These are phyloP conservation scores for Cuniculus paca DNA, from an alignment of 2,797 vertebrate species.

Conservation along the genomic window DNA sequence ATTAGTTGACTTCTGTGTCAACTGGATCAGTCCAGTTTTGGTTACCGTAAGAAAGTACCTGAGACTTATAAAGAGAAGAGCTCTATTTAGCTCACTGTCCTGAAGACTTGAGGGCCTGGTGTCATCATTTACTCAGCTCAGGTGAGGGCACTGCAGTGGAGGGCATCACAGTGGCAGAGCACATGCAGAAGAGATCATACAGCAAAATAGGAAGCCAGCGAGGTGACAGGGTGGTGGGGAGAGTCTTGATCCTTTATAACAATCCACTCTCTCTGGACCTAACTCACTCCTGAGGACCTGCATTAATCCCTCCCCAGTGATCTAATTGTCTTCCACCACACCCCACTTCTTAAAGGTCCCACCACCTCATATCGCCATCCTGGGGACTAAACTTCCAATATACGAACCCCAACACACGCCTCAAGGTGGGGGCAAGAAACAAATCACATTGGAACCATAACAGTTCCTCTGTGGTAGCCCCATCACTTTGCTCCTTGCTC, in stretches of 20 bases:
- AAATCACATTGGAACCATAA: not conserved
- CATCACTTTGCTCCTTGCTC: not conserved
- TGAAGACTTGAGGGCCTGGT: not conserved
- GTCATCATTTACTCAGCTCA: not conserved
- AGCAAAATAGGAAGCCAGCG: not conserved
- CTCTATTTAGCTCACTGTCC: not conserved
- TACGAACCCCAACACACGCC: no score
- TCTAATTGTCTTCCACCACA: not conserved
- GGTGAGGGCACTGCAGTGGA: not conserved
- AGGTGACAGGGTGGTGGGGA: not conserved
- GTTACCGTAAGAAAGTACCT: not conserved
- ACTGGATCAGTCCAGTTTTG: not conserved
- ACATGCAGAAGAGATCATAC: not conserved
- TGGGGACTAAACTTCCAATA: not conserved
- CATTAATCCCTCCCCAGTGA: not conserved
- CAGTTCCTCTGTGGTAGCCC: not conserved
- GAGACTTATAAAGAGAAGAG: not conserved
- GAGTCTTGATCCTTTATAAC: not conserved
- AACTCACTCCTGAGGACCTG: not conserved
- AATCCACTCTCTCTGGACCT: not conserved
- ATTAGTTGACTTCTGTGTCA: not conserved
- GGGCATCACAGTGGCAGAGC: not conserved
- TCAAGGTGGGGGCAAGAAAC: not conserved
- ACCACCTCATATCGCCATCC: not conserved
- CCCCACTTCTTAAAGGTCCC: not conserved